Conservation (phyloP, 2,888 invertebrate genomes). For the Phasia obesa region DNA sequence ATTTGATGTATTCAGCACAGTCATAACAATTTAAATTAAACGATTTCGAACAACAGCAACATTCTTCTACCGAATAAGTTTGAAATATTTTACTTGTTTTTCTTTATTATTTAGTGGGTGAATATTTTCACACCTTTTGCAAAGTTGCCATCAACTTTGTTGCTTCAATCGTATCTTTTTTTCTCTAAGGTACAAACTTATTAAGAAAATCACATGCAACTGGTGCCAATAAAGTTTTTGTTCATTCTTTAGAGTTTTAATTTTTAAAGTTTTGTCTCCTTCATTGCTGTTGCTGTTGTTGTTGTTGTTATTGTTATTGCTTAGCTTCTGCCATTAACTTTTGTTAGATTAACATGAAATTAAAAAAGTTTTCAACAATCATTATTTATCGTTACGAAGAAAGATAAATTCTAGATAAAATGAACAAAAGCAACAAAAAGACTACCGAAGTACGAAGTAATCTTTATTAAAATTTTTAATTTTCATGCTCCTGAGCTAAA, state of each 20-base stretch:
- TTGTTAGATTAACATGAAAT: constrained; percentile 71
- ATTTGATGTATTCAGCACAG: constrained; percentile 33
- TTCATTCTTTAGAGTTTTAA: background rate
- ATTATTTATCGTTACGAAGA: constrained; percentile 56
- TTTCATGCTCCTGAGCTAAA: background rate
- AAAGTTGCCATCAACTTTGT: constrained; percentile 2
- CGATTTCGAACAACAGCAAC: constrained; percentile 33
- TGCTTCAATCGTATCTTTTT: constrained; percentile 1
- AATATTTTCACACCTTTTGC: constrained; percentile 38
- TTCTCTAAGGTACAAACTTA: constrained; percentile 9
- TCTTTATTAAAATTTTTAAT: background rate
- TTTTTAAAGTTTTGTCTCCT: constrained; percentile 19
- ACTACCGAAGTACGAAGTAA: constrained; percentile 8
- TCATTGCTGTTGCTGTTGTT: constrained; percentile 9
- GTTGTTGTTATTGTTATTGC: constrained; percentile 14
- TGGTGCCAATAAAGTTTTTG: constrained; percentile 64
- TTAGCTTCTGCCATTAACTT: constrained; percentile 59
- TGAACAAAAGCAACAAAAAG: background rate
- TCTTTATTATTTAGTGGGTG: constrained; percentile 8
- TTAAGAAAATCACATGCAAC: constrained; percentile 62
- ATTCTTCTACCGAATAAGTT: background rate
- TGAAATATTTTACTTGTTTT: background rate
- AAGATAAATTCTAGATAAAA: background rate
- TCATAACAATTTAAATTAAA: constrained; percentile 60
- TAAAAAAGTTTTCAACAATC: constrained; percentile 72